Evolutionary conservation across 1,140 invertebrate species (phyloP).

Genomic region (Idris sp.): DNA sequence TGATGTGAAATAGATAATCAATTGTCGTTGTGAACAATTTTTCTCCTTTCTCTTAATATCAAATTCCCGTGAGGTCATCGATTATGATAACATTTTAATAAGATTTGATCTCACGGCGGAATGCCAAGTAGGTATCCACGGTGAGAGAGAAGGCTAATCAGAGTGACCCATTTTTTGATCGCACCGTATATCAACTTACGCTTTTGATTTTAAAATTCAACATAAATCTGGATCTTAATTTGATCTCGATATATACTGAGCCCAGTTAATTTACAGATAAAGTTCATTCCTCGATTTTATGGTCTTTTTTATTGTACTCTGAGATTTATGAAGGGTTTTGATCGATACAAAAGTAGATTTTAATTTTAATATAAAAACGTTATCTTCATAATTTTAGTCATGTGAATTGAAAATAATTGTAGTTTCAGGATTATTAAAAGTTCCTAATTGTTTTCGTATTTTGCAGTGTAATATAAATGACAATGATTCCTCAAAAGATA

Average conservation of each 20-base stretch:
- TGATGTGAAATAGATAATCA: no score
- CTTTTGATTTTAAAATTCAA: conserved; percentile 46
- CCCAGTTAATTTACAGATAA: conserved; percentile 39
- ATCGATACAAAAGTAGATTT: conserved; percentile 12
- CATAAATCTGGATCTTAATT: conserved; percentile 51
- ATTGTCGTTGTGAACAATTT: no score
- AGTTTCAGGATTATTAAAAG: no score
- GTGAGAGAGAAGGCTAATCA: conserved; percentile 44
- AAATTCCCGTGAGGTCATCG: conserved; percentile 28
- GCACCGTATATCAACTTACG: conserved; percentile 40
- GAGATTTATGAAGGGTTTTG: conserved; percentile 31
- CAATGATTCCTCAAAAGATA: no score
- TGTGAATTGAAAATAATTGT: no score
- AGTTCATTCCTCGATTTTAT: conserved; percentile 24
- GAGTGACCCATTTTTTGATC: conserved; percentile 38
- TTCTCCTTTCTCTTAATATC: conserved; percentile 27
- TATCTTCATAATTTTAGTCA: no score
- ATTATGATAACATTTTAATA: conserved; percentile 44
- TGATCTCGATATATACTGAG: conserved; percentile 18
- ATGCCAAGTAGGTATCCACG: conserved; percentile 42
- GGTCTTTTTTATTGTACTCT: conserved; percentile 30
- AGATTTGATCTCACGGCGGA: conserved; percentile 39
- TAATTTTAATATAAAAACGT: conserved; percentile 2
- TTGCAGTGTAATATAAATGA: no score
- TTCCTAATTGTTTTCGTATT: no score